Base-by-base conservation (phyloP, 2,888 invertebrate genomes). In the Synergus gifuensis region DNA sequence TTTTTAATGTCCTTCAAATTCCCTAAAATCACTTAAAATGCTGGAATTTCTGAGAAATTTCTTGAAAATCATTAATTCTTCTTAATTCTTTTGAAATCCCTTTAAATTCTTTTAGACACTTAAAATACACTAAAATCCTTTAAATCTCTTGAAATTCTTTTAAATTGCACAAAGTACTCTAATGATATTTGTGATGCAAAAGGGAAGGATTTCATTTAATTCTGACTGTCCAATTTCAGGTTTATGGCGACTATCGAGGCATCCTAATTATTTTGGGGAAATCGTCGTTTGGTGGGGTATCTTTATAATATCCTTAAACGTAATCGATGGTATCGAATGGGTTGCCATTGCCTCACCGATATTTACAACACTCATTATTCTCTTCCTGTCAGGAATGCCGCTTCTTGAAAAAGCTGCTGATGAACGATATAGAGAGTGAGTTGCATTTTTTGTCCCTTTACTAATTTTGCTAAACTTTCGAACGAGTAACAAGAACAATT, bases 221-320 rank as follows among this genome's bases (percentile, higher is more conserved):
- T 12, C 11, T 76, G 60, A 49, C 78, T 46, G 14, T 40, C 49
- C 66, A 40, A 40, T 85, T 84, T 11, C 86, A 94, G 96, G 97
- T 4, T 92, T 97, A 12, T 98, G 98, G 98, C 94, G 96, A 60
- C 92, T 97, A 64, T 98, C 98, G 0, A 94, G 98, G 82, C 98
- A 98, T 93, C 98, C 98, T 0, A 98, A 98, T 92, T 98, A 98
- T 91, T 98, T 98, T 90, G 98, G 98, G 0, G 98, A 98, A 93
- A 97, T 98, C 14, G 94, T 97, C 0, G 94, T 98, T 18, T 98
- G 98, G 98, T 97, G 98, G 96, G 98, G 98, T 4, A 96, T 98
- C 87, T 98, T 98, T 90, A 95, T 97, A 77, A 96, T 98, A 91
- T 97, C 98, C 0, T 92, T 98, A 54, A 97, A 97, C 90, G 96